Conservation (phyloP, 2,797 vertebrate species). For the Meda fulgida region DNA sequence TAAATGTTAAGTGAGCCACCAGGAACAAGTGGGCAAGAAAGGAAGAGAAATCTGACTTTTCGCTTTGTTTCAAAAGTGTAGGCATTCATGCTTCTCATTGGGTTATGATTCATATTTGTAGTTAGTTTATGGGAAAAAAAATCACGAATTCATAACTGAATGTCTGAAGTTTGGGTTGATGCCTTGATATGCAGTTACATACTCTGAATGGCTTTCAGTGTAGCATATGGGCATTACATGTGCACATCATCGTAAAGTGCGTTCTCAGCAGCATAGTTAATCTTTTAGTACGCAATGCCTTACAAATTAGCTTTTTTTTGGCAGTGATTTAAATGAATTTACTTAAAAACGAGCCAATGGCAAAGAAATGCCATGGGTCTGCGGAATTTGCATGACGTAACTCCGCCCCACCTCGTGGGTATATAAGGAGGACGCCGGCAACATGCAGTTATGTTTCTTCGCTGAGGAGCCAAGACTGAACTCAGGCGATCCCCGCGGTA, state of each 20-base stretch:
- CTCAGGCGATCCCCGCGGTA: too few relatives aligned
- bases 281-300: constrained; percentile 35
- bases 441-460: too few relatives aligned
- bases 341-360: too few relatives aligned
- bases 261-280: constrained; percentile 34
- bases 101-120: constrained; percentile 14
- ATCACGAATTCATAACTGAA: constrained; percentile 11
- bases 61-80: constrained; percentile 8
- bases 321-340: constrained; percentile 33
- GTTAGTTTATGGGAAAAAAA: neutral
- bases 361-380: too few relatives aligned
- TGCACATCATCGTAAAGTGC: constrained; percentile 35
- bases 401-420: too few relatives aligned
- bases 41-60: constrained; percentile 15
- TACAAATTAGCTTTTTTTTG: constrained; percentile 36
- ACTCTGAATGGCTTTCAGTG: constrained; percentile 23
- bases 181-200: neutral
- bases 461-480: too few relatives aligned
- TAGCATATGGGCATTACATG: constrained; percentile 19
- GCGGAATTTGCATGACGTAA: too few relatives aligned
- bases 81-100: constrained; percentile 11
- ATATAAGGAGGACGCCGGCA: too few relatives aligned
- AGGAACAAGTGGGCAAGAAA: constrained; percentile 60
- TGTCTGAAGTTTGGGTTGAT: constrained; percentile 10
- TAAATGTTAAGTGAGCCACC: constrained; percentile 59